Base-by-base conservation (phyloP, 2,888 invertebrate species). In the Crocallis elinguaria region DNA sequence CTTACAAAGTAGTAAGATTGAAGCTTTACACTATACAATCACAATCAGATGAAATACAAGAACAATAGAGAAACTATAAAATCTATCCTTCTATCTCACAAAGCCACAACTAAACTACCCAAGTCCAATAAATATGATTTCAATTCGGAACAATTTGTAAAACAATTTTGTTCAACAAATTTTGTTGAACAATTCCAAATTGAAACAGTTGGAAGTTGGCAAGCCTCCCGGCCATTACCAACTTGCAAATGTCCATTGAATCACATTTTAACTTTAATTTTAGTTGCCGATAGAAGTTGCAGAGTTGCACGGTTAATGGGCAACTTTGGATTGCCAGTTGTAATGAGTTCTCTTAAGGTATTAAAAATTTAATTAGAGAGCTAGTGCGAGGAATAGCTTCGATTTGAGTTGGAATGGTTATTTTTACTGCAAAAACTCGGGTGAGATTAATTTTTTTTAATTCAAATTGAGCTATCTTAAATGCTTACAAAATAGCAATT, bases 151-250 rank as follows among this genome's bases (percentile, higher is more conserved):
- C 43, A 58, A 48, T 48, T 39, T 44, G 38, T 38, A 36, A 29
- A 45, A 55, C 54, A 55, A 51, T 55, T 59, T 54, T 14, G 44
- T 49, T 45, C 38, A 44, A 59, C 45, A 50, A 58, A 54, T 54
- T 58, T 53, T 14, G 50, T 50, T 44, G 44, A 45, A 58, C 48
- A 53, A 57, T 38, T 23, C 14, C 39, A 41, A 46, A 45, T 44
- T 54, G 48, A 32, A 49, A 52, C 45, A 30, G 9, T 21, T 9
- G 14, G 25, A 37, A 46, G 42, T 52, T 55, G 55, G 55, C 55
- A 23, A 43, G 21, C 25, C 35, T 30, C 33, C 25, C 44, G 19
- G 45, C 48, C 35, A 39, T 54, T 50, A 58, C 38, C 11, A 45
- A 46, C 49, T 52, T 49, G 58, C 51, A 42, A 54, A 55, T 51